Percentiles rank a stretch among this genome's conserved stretches.
These are phyloP conservation scores for Chaetodon auriga DNA, from an alignment of 2,113 vertebrate genomes.

Conservation along the genomic window DNA sequence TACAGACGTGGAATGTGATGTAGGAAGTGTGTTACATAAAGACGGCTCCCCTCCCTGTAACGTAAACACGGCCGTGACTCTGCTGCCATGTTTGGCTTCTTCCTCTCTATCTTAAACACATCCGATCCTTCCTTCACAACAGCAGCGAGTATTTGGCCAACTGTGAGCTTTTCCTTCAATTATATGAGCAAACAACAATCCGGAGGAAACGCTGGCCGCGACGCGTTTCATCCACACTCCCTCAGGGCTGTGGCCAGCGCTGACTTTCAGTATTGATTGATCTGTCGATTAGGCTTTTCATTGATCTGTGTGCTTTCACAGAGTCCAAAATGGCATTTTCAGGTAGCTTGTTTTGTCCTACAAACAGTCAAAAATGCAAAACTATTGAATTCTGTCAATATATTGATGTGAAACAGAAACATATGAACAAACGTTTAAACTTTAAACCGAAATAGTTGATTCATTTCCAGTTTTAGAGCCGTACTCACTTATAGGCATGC, in stretches of 20 bases:
- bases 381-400: no score
- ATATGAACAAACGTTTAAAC: no score
- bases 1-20: slow-evolving; percentile 59
- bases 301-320: background rate
- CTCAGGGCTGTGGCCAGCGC: background rate
- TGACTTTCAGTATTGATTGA: no score
- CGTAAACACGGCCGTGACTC: slow-evolving; percentile 30
- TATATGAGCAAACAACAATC: background rate
- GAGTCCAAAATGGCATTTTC: no score
- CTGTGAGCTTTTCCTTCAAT: background rate
- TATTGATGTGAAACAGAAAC: no score
- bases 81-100: slow-evolving; percentile 17
- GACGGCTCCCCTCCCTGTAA: slow-evolving; percentile 47
- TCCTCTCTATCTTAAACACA: slow-evolving; percentile 8
- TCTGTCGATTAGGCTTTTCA: background rate
- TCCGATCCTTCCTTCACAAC: background rate
- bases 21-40: slow-evolving; percentile 73
- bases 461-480: no score
- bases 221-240: no score
- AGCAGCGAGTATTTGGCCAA: background rate
- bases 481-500: no score
- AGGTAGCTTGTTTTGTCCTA: no score
- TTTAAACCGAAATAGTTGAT: no score
- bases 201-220: background rate
- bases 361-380: no score